Evolutionary conservation across 2,113 vertebrate species (phyloP), one percentile per base, ranked within the genome.

Genomic region (Hiodon alosoides): DNA sequence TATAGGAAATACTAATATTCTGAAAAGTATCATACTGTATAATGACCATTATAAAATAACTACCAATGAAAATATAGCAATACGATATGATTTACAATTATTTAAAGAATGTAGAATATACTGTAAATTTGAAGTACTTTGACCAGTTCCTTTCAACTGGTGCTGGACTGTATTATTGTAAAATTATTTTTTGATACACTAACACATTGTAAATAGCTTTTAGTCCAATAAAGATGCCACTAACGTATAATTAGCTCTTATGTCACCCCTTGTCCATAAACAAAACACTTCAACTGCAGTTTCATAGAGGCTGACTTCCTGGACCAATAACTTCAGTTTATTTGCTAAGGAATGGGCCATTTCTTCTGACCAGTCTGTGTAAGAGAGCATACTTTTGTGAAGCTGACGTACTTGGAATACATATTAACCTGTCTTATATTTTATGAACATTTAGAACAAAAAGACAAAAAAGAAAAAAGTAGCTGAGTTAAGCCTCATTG

Each of bases 381-480:
- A 58, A 61, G 66, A 31, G 17, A 55, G 59, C 61, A 73, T 48
- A 64, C 13, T 50, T 50, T 48, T 47, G 13, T 59, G 46, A 53
- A 59, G 61, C 14, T 70, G 50, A 53, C 61, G 64, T 58, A 60
- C 57, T 67, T 72, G 17, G 31, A 53, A 77, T 57, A 77, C 59
- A 71, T 77, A 46, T 59, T 73, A 16, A 67, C 14, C 64, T 66
- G 52, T 72, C 70, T 58, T 52, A 72, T 66, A 67, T 66, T 72
- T 61, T 59, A 60, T 73, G 46, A 66, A 71, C 9, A 55, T 71
- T 11, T 58, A 69, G 14, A 48, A 52, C 6, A 75, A n/a, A 76
- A 73, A 76, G 64, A 51, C 83, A 79, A 79, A 81, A 76, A 81
- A 81, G 82, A 70, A 80, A n/a, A 74, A 67, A 69, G 79, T 75